Percentiles rank a stretch among this genome's conserved stretches.
These are phyloP conservation scores for Myrmophylax atrothorax DNA, from an alignment of 2,113 vertebrate genomes.

Conservation along the genomic window DNA sequence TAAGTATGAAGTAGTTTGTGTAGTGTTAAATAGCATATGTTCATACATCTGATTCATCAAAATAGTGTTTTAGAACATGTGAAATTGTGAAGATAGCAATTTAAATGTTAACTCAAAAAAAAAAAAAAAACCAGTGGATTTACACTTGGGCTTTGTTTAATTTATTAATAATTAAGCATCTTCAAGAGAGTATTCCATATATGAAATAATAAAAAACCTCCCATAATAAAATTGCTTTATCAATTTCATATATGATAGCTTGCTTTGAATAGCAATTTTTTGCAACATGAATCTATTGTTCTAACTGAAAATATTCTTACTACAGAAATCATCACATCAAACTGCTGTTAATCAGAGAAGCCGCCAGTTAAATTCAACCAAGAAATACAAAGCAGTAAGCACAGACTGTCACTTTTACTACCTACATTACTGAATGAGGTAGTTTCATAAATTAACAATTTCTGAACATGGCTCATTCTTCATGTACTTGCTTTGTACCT, in stretches of 20 bases:
- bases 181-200: not conserved
- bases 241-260: not conserved
- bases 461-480: not conserved
- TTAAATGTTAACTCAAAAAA: not conserved
- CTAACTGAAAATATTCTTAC: not conserved
- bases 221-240: not conserved
- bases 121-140: not conserved
- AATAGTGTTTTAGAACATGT: constrained; percentile 1
- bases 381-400: not conserved
- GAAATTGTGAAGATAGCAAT: not conserved
- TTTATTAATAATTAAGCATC: not conserved
- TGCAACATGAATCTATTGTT: not conserved
- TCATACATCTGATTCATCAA: not conserved
- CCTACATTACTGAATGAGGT: not conserved
- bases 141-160: not conserved
- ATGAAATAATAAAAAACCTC: not conserved
- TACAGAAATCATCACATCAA: not conserved
- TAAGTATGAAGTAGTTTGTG: not conserved
- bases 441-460: not conserved
- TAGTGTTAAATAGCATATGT: not conserved
- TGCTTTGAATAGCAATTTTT: not conserved
- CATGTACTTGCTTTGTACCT: not conserved
- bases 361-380: not conserved
- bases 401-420: not conserved
- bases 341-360: not conserved